Conservation (phyloP, 2,797 vertebrate species). For the Sciurus carolinensis region DNA sequence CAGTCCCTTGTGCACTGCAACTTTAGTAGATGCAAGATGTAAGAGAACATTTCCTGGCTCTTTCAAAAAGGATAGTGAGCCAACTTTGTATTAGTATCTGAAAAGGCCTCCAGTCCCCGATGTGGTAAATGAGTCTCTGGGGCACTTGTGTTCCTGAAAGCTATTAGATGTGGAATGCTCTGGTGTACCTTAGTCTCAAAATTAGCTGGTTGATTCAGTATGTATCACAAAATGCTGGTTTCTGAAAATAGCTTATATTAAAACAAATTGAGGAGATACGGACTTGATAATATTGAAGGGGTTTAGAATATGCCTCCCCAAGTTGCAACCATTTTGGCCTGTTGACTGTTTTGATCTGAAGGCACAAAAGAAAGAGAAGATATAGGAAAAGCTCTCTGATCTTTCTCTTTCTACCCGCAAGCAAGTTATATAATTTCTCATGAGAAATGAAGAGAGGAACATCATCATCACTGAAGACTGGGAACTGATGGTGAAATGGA, state of each 20-base stretch:
- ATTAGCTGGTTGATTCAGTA: constrained; percentile 32
- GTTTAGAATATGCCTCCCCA: not conserved
- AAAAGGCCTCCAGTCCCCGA: not conserved
- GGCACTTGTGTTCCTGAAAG: constrained; percentile 32
- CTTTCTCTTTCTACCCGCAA: not conserved
- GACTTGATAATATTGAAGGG: not conserved
- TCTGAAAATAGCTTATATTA: constrained; percentile 12
- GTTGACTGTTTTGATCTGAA: not conserved
- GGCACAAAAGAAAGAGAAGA: not conserved
- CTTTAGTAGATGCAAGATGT: not conserved
- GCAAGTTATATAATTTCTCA: not conserved
- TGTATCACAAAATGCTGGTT: not conserved
- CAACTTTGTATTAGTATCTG: not conserved
- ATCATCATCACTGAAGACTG: not conserved
- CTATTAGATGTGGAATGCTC: not conserved
- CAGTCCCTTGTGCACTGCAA: not conserved
- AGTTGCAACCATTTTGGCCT: not conserved
- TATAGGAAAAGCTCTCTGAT: not conserved
- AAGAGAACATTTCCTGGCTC: not conserved
- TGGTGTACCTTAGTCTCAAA: not conserved
- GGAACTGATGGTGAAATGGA: not conserved
- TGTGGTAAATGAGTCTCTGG: not conserved
- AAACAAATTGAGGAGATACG: not conserved
- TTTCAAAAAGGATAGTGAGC: not conserved
- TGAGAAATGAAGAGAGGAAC: not conserved